phyloP scores from a whole-genome alignment of 2,888 invertebrate genomes.

The Scaptomyza polygonia region DNA sequence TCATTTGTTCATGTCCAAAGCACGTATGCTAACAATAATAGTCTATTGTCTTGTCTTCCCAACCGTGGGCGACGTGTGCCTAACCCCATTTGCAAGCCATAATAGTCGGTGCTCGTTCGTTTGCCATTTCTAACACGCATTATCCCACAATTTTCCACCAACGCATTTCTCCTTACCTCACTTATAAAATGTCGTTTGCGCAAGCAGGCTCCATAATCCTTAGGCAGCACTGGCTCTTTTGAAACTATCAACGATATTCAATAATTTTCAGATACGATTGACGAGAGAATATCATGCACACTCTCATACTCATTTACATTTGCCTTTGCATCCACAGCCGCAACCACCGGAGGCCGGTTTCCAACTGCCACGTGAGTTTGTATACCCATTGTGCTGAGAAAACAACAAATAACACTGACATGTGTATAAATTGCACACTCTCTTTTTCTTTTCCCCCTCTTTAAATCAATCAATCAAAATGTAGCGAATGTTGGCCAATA shows the following conservation, averaged over 20 bases:
- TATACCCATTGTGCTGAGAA: slow-evolving; percentile 75
- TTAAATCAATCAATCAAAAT: slow-evolving; percentile 21
- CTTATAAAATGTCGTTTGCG: slow-evolving; percentile 55
- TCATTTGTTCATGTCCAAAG: slow-evolving; percentile 56
- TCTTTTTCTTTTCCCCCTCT: slow-evolving; percentile 17
- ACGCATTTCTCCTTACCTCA: slow-evolving; percentile 41
- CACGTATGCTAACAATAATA: slow-evolving; percentile 52
- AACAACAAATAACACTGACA: slow-evolving; percentile 33
- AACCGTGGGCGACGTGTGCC: slow-evolving; percentile 28
- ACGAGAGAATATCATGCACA: slow-evolving; percentile 97
- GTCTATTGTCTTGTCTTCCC: slow-evolving; percentile 24
- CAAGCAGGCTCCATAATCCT: slow-evolving; percentile 52
- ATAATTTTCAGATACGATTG: slow-evolving; percentile 92
- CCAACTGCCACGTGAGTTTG: slow-evolving; percentile 87
- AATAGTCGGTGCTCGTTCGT: slow-evolving; percentile 50
- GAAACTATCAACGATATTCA: slow-evolving; percentile 82
- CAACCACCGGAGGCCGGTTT: slow-evolving; percentile 89
- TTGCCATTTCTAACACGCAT: slow-evolving; percentile 59
- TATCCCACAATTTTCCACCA: slow-evolving; percentile 40
- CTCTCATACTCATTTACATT: slow-evolving; percentile 96
- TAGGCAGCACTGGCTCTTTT: slow-evolving; percentile 80
- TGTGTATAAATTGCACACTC: slow-evolving; percentile 19
- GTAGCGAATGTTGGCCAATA: slow-evolving; percentile 85
- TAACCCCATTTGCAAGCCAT: slow-evolving; percentile 48
- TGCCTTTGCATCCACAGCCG: slow-evolving; percentile 92